phyloP scores from a whole-genome alignment of 1,140 invertebrate genomes.

The Conopomorpha cramerella region DNA sequence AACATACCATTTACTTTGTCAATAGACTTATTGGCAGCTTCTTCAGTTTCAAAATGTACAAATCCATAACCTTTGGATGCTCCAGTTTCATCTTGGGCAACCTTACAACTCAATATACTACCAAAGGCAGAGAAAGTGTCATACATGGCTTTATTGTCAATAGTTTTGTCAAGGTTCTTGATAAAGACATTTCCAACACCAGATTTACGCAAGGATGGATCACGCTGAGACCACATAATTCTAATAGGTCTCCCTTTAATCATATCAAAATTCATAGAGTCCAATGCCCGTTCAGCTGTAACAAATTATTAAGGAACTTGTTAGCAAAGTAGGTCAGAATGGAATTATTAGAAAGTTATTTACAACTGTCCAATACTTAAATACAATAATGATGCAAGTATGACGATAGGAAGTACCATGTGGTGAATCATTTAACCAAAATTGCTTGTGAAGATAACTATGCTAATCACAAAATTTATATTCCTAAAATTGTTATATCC shows the following conservation, averaged over 20 bases:
- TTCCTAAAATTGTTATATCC: too few species aligned
- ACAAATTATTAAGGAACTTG: too few species aligned
- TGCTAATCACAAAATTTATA: too few species aligned
- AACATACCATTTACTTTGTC: slow-evolving; percentile 92
- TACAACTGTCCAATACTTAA: too few species aligned
- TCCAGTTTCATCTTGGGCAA: slow-evolving; percentile 95
- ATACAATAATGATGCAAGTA: too few species aligned
- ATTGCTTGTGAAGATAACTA: too few species aligned
- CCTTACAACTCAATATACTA: slow-evolving; percentile 99
- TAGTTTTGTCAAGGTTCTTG: slow-evolving; percentile 97
- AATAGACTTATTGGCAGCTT: slow-evolving; percentile 96
- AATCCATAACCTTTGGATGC: slow-evolving; percentile 98
- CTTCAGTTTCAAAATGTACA: slow-evolving; percentile 99
- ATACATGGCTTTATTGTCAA: slow-evolving; percentile 99
- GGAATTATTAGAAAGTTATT: too few species aligned
- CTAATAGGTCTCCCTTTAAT: slow-evolving; percentile 96
- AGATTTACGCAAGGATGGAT: slow-evolving; percentile 97
- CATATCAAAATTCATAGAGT: slow-evolving; percentile 99
- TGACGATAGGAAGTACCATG: too few species aligned
- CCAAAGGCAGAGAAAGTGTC: slow-evolving; percentile 99
- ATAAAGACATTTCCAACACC: slow-evolving; percentile 99
- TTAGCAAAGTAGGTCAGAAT: too few species aligned
- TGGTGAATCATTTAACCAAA: too few species aligned
- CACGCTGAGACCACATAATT: slow-evolving; percentile 99
- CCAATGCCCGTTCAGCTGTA: slow-evolving; percentile 96